A percentile compares a stretch with the other conserved stretches of the same genome.
phyloP scores from a whole-genome alignment of 2,888 invertebrate genomes.

The Thysanoteuthis rhombus region DNA sequence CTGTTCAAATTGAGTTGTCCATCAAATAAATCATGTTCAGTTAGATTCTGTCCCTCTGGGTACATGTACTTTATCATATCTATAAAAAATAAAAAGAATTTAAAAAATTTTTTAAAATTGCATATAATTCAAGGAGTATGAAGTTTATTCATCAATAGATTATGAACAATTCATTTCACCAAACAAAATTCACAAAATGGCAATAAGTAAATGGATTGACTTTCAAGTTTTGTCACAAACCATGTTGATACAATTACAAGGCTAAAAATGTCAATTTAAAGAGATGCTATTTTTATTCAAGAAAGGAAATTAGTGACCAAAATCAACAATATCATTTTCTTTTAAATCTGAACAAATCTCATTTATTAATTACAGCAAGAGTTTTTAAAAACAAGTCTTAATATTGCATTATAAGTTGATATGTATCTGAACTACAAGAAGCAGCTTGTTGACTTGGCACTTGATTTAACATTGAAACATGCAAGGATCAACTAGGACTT shows the following conservation, averaged over 20 bases:
- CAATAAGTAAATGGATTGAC: neutral
- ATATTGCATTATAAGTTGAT: neutral
- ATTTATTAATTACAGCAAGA: too few relatives aligned
- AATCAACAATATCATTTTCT: too few relatives aligned
- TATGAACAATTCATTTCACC: neutral
- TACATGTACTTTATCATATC: slow-evolving; percentile 60
- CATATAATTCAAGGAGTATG: neutral
- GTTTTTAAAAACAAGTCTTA: too few relatives aligned
- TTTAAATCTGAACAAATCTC: too few relatives aligned
- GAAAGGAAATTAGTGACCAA: too few relatives aligned
- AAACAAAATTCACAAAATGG: neutral
- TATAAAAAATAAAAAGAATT: slow-evolving; percentile 38
- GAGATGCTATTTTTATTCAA: too few relatives aligned
- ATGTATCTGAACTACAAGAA: neutral
- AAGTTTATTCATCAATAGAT: neutral
- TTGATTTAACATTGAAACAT: neutral
- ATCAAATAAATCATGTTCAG: slow-evolving; percentile 44
- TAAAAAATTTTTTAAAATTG: neutral
- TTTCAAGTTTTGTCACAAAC: too few relatives aligned
- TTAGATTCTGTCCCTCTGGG: slow-evolving; percentile 43
- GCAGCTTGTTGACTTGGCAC: neutral
- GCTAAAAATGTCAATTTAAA: too few relatives aligned
- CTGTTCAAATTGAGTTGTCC: slow-evolving; percentile 39
- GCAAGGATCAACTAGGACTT: too few relatives aligned
- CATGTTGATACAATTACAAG: too few relatives aligned